Evolutionary conservation across 1,140 invertebrate genomes (phyloP).

Genomic region (Tribolium castaneum): DNA sequence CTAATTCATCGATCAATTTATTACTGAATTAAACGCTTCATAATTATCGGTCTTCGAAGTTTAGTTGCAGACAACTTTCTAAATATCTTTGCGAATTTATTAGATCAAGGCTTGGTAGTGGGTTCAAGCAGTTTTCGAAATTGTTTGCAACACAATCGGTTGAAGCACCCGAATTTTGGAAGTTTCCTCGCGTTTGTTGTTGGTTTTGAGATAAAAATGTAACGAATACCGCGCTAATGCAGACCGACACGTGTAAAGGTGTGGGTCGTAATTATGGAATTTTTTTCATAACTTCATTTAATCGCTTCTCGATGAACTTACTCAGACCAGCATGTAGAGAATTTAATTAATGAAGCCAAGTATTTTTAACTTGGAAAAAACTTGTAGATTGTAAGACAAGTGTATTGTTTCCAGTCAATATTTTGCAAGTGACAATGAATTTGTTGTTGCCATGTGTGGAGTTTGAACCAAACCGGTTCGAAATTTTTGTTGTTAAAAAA

Average conservation of each 20-base stretch:
- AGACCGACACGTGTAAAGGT: neutral
- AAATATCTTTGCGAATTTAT: constrained; percentile 30
- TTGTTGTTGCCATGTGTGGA: too few relatives aligned
- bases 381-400: neutral
- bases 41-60: constrained; percentile 16
- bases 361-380: neutral
- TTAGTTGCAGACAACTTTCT: constrained; percentile 14
- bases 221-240: neutral
- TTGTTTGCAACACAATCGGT: neutral
- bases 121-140: neutral
- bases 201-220: neutral
- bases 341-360: neutral
- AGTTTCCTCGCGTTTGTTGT: neutral
- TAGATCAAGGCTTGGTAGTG: constrained; percentile 31
- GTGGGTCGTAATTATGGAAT: constrained; percentile 10
- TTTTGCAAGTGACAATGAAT: too few relatives aligned
- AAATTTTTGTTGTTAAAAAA: too few relatives aligned
- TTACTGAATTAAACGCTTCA: neutral
- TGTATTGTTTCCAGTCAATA: too few relatives aligned
- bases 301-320: neutral
- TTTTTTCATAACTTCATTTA: neutral
- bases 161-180: neutral
- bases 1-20: constrained; percentile 18
- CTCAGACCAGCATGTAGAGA: neutral
- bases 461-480: too few relatives aligned